Conservation (phyloP, 1,140 invertebrate genomes). For the Zophobas atratus region DNA sequence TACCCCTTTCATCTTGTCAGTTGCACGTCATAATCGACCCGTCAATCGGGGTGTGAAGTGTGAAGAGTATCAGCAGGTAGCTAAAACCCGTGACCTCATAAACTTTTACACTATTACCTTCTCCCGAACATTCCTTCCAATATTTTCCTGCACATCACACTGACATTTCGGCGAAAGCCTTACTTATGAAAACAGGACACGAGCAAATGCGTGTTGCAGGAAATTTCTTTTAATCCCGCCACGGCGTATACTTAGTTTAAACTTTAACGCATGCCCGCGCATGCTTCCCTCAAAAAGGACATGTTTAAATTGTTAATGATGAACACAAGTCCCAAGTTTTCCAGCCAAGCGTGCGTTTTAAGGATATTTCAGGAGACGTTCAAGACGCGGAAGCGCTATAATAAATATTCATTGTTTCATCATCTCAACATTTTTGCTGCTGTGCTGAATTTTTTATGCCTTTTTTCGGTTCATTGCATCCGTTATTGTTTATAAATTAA, state of each 20-base stretch:
- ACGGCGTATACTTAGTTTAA: slow-evolving; percentile 30
- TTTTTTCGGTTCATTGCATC: slow-evolving; percentile 24
- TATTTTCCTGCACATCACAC: slow-evolving; percentile 31
- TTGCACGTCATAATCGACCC: slow-evolving; percentile 37
- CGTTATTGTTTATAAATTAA: slow-evolving; percentile 13
- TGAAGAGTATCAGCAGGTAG: slow-evolving; percentile 26
- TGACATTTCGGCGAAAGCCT: slow-evolving; percentile 29
- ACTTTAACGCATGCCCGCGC: slow-evolving; percentile 37
- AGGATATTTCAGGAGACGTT: slow-evolving; percentile 25
- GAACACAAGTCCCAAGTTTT: slow-evolving; percentile 34
- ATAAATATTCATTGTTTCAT: slow-evolving; percentile 42
- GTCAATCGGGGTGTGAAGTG: slow-evolving; percentile 37
- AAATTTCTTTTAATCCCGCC: slow-evolving; percentile 40
- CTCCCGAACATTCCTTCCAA: slow-evolving; percentile 25
- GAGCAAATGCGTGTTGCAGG: slow-evolving; percentile 39
- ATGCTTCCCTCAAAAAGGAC: slow-evolving; percentile 28
- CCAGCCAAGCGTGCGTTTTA: slow-evolving; percentile 31
- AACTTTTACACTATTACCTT: slow-evolving; percentile 28
- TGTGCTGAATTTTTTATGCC: slow-evolving; percentile 30
- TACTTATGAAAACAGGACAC: slow-evolving; percentile 40
- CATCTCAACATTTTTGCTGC: slow-evolving; percentile 20
- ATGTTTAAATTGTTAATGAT: slow-evolving; percentile 42
- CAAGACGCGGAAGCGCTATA: slow-evolving; percentile 28
- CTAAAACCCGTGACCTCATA: slow-evolving; percentile 34
- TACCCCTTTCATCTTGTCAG: slow-evolving; percentile 32